Evolutionary conservation across 2,888 invertebrate species (phyloP).

Genomic region (Lasioglossum malachurum): DNA sequence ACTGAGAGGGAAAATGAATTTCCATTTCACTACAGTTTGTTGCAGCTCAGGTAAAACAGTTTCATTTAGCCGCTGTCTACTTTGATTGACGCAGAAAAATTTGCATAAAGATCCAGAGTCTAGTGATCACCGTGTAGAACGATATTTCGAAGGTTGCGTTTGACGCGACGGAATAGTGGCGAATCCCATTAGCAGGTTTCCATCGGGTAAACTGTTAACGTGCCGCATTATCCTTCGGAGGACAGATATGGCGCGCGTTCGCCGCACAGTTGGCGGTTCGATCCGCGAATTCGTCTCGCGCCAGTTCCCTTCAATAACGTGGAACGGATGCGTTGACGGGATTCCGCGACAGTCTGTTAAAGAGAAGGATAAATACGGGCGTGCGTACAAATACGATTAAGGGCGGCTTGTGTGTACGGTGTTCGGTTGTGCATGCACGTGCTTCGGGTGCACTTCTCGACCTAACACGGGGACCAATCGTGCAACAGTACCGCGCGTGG

Average conservation of each 20-base stretch:
- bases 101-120: not conserved
- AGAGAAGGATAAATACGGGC: slow-evolving; percentile 29
- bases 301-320: not conserved
- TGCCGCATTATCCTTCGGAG: not conserved
- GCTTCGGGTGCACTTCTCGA: slow-evolving; percentile 56
- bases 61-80: no score
- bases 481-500: slow-evolving; percentile 53
- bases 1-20: no score
- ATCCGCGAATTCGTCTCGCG: not conserved
- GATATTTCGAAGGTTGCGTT: not conserved
- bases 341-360: slow-evolving; percentile 22
- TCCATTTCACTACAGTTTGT: no score
- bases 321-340: not conserved
- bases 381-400: slow-evolving; percentile 38
- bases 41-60: no score
- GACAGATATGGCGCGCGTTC: not conserved
- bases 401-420: not conserved
- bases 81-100: no score
- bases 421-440: not conserved
- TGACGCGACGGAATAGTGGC: not conserved
- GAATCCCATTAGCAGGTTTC: not conserved
- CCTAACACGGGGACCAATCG: slow-evolving; percentile 56
- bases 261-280: not conserved
- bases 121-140: not conserved
- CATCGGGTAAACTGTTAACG: not conserved